Base-by-base conservation (phyloP, 2,797 vertebrate species). In the Danio aesculapii region DNA sequence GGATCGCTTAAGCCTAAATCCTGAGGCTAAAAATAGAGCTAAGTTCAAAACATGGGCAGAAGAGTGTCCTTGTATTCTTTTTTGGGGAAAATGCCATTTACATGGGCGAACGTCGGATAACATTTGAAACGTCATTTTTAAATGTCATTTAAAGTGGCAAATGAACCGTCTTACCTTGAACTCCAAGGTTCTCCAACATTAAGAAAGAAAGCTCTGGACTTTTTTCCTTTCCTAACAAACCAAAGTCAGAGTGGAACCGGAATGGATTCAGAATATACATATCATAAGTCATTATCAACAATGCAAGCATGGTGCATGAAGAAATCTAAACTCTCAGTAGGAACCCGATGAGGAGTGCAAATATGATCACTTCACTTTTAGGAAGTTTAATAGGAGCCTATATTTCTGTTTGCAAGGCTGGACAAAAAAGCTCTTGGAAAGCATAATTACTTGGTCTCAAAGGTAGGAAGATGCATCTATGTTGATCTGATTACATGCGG, bases 1-100 rank as follows among this genome's bases (percentile, higher is more conserved):
- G 90, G 87, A 90, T 87, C 85, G 84, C 83, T 89, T 87, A 89
- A 84, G 77, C 69, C 84, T 88, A 82, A 72, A 72, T 88, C 86
- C 82, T 84, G 55, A 85, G 81, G 87, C 84, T 85, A 90, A 82
- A 75, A 85, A 82, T 69, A 82, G 50, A 72, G 66, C 16, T 44
- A 74, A 75, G 70, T 77, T 83, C 58, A 77, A 43, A 67, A 59
- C 68, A 64, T 47, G 41, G 70, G 67, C 71, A 58, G 44, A 9
- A 13, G 21, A 50, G 44, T 59, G 53, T 59, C 10, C n/a, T 50
- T 78, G 53, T 68, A 44, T 78, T 30, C 64, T 50, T 59, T 59
- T 12, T 69, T 30, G 30, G 30, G 39, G 11, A 21, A 69, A 59
- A 57, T 14, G 21, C 44, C 50, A 21, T 47, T 50, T 59, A 8